Percentiles rank a stretch among this genome's conserved stretches.
Evolutionary conservation across 1,140 invertebrate species (phyloP).

Genomic region (Drosophila grimshawi): DNA sequence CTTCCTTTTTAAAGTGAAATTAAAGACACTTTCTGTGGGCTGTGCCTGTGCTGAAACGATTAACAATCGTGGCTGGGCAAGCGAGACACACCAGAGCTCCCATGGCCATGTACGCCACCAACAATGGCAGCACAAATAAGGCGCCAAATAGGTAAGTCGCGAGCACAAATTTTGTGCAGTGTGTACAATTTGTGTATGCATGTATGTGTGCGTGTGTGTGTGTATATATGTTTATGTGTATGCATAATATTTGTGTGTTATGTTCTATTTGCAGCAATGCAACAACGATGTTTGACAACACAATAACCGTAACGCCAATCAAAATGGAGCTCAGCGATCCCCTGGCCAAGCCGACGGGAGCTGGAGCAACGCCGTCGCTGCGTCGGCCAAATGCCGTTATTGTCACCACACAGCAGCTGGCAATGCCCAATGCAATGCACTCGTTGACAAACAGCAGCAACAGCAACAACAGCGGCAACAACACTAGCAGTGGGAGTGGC

Average conservation of each 20-base stretch:
- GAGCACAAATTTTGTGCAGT: constrained; percentile 47
- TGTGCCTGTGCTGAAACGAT: constrained; percentile 13
- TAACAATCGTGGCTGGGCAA: constrained; percentile 32
- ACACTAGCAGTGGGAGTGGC: not conserved
- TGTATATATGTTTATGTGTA: not conserved
- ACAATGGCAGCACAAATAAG: constrained; percentile 74
- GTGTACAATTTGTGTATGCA: constrained; percentile 32
- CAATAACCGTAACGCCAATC: constrained; percentile 73
- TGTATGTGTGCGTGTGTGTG: not conserved
- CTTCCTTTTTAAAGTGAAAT: constrained; percentile 32
- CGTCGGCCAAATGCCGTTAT: constrained; percentile 39
- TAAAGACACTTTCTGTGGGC: constrained; percentile 36
- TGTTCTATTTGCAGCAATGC: constrained; percentile 45
- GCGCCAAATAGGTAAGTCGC: constrained; percentile 74
- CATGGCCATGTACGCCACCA: constrained; percentile 74
- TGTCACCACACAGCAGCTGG: constrained; percentile 42
- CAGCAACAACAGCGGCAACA: constrained; percentile 2
- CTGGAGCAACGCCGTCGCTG: constrained; percentile 40
- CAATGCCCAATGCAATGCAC: constrained; percentile 55
- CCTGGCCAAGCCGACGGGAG: constrained; percentile 28
- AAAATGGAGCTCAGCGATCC: constrained; percentile 59
- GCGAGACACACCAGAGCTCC: constrained; percentile 30
- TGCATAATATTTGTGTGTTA: not conserved
- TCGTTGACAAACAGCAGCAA: constrained; percentile 44
- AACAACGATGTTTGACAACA: constrained; percentile 72